Conservation (phyloP, 2,888 invertebrate genomes). For the Mesorhabditis sp. region DNA sequence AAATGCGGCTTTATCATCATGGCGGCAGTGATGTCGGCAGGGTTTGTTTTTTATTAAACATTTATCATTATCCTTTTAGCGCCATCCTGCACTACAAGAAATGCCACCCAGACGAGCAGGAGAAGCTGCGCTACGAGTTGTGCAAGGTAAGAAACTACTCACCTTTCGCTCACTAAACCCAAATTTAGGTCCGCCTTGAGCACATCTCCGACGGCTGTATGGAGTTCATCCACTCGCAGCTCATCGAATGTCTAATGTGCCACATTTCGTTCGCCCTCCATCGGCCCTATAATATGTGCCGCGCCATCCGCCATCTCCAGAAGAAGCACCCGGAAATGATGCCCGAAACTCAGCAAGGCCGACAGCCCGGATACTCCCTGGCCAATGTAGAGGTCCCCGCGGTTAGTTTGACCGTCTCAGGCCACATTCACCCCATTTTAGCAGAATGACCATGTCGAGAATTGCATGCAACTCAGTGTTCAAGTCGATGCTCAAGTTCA, state of each 20-base stretch:
- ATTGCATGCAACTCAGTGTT: too few species aligned
- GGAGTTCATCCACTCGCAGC: slow-evolving; percentile 51
- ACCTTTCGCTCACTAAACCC: not conserved
- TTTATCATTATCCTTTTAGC: slow-evolving; percentile 7
- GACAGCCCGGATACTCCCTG: not conserved
- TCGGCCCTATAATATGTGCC: slow-evolving; percentile 54
- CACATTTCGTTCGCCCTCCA: slow-evolving; percentile 52
- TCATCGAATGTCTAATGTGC: slow-evolving; percentile 56
- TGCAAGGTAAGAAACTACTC: slow-evolving; percentile 36
- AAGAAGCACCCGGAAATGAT: slow-evolving; percentile 49
- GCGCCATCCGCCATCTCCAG: slow-evolving; percentile 56
- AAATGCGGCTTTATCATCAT: slow-evolving; percentile 35
- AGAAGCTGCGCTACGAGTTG: slow-evolving; percentile 52
- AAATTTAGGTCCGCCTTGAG: slow-evolving; percentile 47
- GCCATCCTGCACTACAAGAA: slow-evolving; percentile 54
- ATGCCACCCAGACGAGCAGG: slow-evolving; percentile 43
- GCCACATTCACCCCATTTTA: too few species aligned
- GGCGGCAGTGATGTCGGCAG: slow-evolving; percentile 40
- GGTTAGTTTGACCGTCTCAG: too few species aligned
- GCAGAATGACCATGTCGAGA: too few species aligned
- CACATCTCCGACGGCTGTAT: slow-evolving; percentile 55
- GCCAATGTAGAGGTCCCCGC: not conserved
- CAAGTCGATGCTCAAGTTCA: too few species aligned
- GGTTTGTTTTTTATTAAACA: slow-evolving; percentile 3
- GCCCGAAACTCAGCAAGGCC: slow-evolving; percentile 43